Evolutionary conservation across 2,888 invertebrate genomes (phyloP), one percentile per base, ranked within the genome.

Genomic region (Sarcophaga variegata): DNA sequence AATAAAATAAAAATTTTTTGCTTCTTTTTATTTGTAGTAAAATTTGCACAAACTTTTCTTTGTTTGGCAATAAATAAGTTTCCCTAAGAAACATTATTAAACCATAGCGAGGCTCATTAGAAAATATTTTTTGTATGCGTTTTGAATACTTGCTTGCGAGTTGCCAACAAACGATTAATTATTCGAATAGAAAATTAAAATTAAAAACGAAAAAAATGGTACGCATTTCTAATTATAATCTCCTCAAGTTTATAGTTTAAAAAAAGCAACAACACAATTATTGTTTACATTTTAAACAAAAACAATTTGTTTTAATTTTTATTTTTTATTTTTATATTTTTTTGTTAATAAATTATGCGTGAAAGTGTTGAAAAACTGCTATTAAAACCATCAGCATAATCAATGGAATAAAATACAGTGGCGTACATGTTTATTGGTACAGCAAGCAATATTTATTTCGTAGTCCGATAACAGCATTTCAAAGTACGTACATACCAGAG

Each of bases 351-450:
- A 84, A 85, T 85, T 87, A 87, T 85, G 87, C 87, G 87, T 87
- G 87, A 87, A 87, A 87, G 84, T 84, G 87, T 70, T 84, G 87
- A 85, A 87, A 87, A 76, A 75, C 54, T 64, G 75, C 81, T 71
- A 70, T 27, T 49, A 67, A 64, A 54, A 67, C 17, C 37, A 37
- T 69, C 59, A 60, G 25, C 14, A 22, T 60, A 47, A 60, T 60
- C 54, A 66, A 74, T 20, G 12, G 54, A 54, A 37, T 20, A 62
- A 63, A 45, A 37, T 37, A 37, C 37, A 37, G 37, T 37, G 37
- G 17, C 14, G 54, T 10, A 4, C 62, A 62, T 54, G 10, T 10
- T 37, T 37, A 37, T 37, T 37, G 10, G 37, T 37, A 37, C 37
- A 37, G 10, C 8, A 37, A 37, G 6, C 1, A 1, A 1, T 5